Base-by-base conservation (phyloP, 2,888 invertebrate genomes). In the Nipponacmea schrenckii region DNA sequence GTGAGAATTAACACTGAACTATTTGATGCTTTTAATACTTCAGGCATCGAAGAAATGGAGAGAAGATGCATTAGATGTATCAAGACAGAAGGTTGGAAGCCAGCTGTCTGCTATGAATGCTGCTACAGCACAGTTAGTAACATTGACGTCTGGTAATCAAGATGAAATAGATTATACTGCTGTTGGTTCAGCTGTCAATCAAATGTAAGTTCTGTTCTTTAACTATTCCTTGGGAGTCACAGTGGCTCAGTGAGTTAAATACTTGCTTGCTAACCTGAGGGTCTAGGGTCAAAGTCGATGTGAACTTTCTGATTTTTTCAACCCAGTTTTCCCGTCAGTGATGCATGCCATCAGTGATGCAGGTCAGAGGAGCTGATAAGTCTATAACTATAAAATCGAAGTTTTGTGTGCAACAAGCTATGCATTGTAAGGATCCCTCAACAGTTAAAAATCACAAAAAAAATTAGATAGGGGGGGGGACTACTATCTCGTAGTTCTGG, bases 71-170 rank as follows among this genome's bases (percentile, higher is more conserved):
- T 91, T 97, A 89, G 98, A 97, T 89, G 95, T 96, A 70, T 95
- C 95, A 89, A 96, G 96, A 89, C 98, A 98, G 90, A 96, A 95
- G 81, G 96, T 99, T 71, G 96, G 96, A 78, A 96, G 96, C 69
- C 96, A 98, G 89, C 94, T 99, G 83, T 98, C 98, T 7, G 98
- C 98, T 73, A 98, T 99, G 97, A 98, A 96, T 90, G 98, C 98
- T 0, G 98, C 98, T 71, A 99, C 98, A 0, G 99, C 99, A 12
- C 97, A 98, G 90, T 95, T 98, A 67, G 95, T 97, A 72, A 96
- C 96, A 0, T 91, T 95, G 72, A 96, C 96, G 0, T 94, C 94
- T 2, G 93, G 93, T 90, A 88, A 88, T 24, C 86, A 96, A 79
- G 96, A 89, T 72, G 89, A 97, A 81, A 95, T 97, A 12, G 97